Conservation (phyloP, 2,888 invertebrate genomes). For the Microctonus brassicae region DNA sequence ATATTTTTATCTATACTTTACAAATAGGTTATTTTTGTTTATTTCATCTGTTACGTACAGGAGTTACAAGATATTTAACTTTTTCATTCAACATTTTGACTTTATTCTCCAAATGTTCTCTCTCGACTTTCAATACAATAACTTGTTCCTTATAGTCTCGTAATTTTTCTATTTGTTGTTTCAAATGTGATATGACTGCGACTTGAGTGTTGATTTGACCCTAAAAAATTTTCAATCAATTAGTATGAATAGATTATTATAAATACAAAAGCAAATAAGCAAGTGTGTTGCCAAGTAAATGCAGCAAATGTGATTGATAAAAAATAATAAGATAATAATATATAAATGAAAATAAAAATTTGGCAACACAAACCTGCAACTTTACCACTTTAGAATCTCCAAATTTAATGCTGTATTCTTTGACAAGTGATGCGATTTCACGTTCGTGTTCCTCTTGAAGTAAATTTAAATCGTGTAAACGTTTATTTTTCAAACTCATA, state of each 20-base stretch:
- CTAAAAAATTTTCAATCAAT: slow-evolving; percentile 41
- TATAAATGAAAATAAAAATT: not conserved
- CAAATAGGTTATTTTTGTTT: not conserved
- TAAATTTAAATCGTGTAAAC: slow-evolving; percentile 84
- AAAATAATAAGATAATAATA: slow-evolving; percentile 10
- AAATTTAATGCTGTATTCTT: slow-evolving; percentile 65
- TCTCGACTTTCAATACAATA: slow-evolving; percentile 71
- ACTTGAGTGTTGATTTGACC: slow-evolving; percentile 79
- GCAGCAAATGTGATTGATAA: not conserved
- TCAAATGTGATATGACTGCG: slow-evolving; percentile 67
- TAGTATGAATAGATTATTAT: not conserved
- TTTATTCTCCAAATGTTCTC: slow-evolving; percentile 72
- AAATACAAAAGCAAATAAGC: not conserved
- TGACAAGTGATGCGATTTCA: slow-evolving; percentile 67
- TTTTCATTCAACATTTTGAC: slow-evolving; percentile 65
- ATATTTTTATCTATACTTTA: not conserved
- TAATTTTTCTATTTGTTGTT: slow-evolving; percentile 72
- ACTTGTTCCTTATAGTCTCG: slow-evolving; percentile 76
- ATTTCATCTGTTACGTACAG: slow-evolving; percentile 50
- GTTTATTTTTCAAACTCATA: slow-evolving; percentile 81
- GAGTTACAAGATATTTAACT: slow-evolving; percentile 63
- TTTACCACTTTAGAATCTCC: slow-evolving; percentile 66
- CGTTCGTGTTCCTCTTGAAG: slow-evolving; percentile 69
- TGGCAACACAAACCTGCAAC: slow-evolving; percentile 58
- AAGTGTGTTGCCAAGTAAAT: not conserved